Conservation (phyloP, 2,888 invertebrate species). For the Pristionchus mayeri region DNA sequence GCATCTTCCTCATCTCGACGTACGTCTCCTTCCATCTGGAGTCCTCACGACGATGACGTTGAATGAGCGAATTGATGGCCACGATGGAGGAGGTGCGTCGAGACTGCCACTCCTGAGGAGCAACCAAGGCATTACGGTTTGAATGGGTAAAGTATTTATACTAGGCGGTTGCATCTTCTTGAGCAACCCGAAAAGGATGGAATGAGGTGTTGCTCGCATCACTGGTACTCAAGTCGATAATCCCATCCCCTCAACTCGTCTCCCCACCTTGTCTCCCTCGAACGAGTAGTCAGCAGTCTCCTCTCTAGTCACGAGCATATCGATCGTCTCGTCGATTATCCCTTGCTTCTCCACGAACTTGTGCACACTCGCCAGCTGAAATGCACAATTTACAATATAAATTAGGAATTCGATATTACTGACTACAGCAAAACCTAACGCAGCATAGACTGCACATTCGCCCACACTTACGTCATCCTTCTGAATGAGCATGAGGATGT, state of each 20-base stretch:
- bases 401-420: background rate
- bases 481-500: background rate
- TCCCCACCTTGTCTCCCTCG: background rate
- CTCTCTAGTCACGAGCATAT: slow-evolving; percentile 11
- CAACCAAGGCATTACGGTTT: background rate
- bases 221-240: too few relatives aligned
- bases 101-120: background rate
- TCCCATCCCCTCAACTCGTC: too few relatives aligned
- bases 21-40: background rate
- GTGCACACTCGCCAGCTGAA: background rate
- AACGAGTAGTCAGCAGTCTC: background rate
- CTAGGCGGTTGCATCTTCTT: too few relatives aligned
- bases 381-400: background rate
- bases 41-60: slow-evolving; percentile 9
- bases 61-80: slow-evolving; percentile 32
- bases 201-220: too few relatives aligned
- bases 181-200: too few relatives aligned
- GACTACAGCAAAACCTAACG: background rate
- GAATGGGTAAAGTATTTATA: background rate
- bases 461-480: background rate
- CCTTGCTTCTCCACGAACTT: background rate
- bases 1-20: slow-evolving; percentile 30
- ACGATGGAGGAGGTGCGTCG: background rate
- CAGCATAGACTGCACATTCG: too few relatives aligned
- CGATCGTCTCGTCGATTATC: slow-evolving; percentile 16